A percentile compares a stretch with the other conserved stretches of the same genome.
These are phyloP conservation scores for Eupristina koningsbergeri DNA, from an alignment of 1,140 invertebrate species.

Conservation along the genomic window DNA sequence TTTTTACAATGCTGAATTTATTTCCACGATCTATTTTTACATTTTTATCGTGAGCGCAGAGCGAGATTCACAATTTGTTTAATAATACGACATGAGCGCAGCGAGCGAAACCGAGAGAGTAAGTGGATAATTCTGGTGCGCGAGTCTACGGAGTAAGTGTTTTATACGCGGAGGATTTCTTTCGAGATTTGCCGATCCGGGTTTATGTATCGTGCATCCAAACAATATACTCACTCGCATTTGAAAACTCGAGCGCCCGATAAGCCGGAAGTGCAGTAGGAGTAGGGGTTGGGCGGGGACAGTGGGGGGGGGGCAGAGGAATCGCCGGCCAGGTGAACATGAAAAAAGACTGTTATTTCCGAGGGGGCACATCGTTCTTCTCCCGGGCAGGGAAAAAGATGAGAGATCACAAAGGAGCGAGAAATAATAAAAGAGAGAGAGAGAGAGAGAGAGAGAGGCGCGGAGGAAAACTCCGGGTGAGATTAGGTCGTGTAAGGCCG, in stretches of 20 bases:
- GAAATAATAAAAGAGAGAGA: not conserved
- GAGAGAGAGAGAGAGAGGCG: not conserved
- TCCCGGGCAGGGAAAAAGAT: not conserved
- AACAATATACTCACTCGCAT: not conserved
- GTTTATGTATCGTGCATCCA: not conserved
- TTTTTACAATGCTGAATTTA: no score
- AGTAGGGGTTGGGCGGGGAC: not conserved
- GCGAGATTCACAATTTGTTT: no score
- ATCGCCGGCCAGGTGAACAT: constrained; percentile 3
- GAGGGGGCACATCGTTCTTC: not conserved
- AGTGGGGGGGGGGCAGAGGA: not conserved
- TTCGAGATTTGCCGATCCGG: no score
- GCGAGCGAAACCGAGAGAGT: no score
- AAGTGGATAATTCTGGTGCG: no score
- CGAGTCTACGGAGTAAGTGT: no score
- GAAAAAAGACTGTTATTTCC: not conserved
- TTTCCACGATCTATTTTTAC: no score
- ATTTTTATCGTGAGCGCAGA: no score
- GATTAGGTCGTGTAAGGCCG: constrained; percentile 60
- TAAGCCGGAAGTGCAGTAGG: constrained; percentile 11
- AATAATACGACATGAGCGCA: no score
- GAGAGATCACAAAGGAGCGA: not conserved
- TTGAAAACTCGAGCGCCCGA: not conserved
- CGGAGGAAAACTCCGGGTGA: constrained; percentile 30
- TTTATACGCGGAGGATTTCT: not conserved